Evolutionary conservation across 2,888 invertebrate species (phyloP), one percentile per base, ranked within the genome.

Genomic region (Ptychoptera albimana): DNA sequence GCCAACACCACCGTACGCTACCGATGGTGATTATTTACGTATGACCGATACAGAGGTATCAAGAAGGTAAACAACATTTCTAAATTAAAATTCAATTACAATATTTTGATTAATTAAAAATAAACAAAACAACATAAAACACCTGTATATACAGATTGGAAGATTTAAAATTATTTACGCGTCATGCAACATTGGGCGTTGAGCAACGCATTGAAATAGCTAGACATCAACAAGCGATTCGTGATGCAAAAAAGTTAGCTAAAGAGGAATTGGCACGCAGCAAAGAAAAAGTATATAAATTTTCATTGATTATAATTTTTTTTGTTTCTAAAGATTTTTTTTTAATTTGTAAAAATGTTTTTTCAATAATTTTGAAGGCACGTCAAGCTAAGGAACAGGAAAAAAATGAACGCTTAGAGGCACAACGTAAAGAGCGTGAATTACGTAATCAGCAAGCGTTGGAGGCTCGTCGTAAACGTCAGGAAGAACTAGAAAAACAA

Each of bases 401-500:
- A 61, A 77, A 83, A 53, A 74, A 79, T 14, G 88, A 89, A 58
- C 77, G 85, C 51, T 79, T 87, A 49, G 91, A 91, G 59, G 77
- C 84, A 45, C 79, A 82, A 37, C 76, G 87, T 52, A 70, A 88
- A 54, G 84, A 85, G 63, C 75, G 86, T 59, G 83, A 85, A 63
- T 76, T 79, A 41, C 71, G 86, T 52, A 82, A 84, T 58, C 87
- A 88, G 55, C 89, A 89, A 60, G 70, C 89, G 36, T 66, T 91
- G 53, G 91, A 92, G 84, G 85, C 85, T 63, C 82, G 85, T 60
- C 76, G 82, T 66, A 82, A 80, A 66, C 80, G 82, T 50, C 85
- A 87, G 60, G 87, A 88, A 68, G 86, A 87, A 61, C 63, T 82
- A 56, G 87, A 88, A 65, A 83, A 81, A 59, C 80, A 81, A 60